A percentile compares a stretch with the other conserved stretches of the same genome.
These are phyloP conservation scores for Volucella inflata DNA, from an alignment of 2,888 invertebrate genomes.

Conservation along the genomic window DNA sequence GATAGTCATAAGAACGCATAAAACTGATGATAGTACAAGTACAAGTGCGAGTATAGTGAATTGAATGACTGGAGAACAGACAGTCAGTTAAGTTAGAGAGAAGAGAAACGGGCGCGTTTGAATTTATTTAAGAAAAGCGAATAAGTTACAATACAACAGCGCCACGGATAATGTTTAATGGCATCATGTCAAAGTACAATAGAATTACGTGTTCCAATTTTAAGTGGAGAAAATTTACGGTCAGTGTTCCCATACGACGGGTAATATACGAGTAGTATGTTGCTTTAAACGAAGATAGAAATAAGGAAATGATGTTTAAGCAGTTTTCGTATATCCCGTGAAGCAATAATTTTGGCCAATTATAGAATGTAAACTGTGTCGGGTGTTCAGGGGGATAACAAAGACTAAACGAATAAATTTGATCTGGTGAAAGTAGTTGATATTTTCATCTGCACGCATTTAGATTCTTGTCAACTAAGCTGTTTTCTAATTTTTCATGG, in stretches of 20 bases:
- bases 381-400: constrained; percentile 10
- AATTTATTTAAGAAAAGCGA: constrained; percentile 73
- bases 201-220: constrained; percentile 72
- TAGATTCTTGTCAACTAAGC: no score
- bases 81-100: neutral
- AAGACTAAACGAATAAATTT: no score
- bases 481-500: no score
- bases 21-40: neutral
- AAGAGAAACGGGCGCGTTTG: constrained; percentile 23
- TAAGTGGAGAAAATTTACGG: constrained; percentile 73
- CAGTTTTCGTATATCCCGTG: constrained; percentile 41
- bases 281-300: constrained; percentile 11
- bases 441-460: no score
- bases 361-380: constrained; percentile 22
- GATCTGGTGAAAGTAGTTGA: no score
- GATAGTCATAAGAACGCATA: constrained; percentile 32
- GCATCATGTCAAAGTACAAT: constrained; percentile 74
- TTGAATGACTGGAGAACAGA: no score
- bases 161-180: constrained; percentile 75
- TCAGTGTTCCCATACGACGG: constrained; percentile 60
- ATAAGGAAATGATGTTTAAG: constrained; percentile 63
- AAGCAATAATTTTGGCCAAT: constrained; percentile 9
- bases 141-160: constrained; percentile 67
- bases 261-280: neutral
- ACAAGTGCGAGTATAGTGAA: no score